These are phyloP conservation scores for Phytoseiulus persimilis DNA, from an alignment of 2,888 invertebrate species.

Conservation along the genomic window DNA sequence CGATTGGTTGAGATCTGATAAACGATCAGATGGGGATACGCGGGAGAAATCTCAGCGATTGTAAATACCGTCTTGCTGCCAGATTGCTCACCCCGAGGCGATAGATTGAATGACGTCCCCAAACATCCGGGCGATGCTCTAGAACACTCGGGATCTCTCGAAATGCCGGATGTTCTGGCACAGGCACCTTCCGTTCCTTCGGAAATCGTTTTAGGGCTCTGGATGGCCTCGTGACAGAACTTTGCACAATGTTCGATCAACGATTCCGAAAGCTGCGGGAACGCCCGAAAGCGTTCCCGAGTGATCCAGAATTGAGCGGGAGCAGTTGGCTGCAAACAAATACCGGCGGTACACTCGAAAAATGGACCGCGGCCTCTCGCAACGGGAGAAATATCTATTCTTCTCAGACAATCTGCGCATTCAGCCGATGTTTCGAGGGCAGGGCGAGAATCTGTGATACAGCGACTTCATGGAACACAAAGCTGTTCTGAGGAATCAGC, in stretches of 20 bases:
- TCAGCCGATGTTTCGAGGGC: too few species aligned
- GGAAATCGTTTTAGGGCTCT: neutral
- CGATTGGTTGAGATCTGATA: neutral
- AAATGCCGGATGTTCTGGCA: neutral
- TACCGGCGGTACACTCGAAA: too few species aligned
- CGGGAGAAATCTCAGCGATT: neutral
- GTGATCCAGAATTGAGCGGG: too few species aligned
- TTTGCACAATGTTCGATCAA: neutral
- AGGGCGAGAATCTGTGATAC: too few species aligned
- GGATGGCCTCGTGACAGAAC: neutral
- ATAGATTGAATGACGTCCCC: neutral
- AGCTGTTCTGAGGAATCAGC: too few species aligned
- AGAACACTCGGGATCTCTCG: neutral
- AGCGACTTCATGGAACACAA: too few species aligned
- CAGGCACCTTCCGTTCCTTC: neutral
- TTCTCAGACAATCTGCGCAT: too few species aligned
- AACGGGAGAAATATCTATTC: too few species aligned
- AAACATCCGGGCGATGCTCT: neutral
- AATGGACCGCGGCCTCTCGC: too few species aligned
- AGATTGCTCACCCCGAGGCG: too few species aligned
- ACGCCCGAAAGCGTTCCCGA: neutral
- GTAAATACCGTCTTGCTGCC: neutral
- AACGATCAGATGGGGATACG: neutral
- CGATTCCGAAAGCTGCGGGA: neutral
- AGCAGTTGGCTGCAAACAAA: too few species aligned